These are phyloP conservation scores for Limonius californicus DNA, from an alignment of 1,140 invertebrate species.

Conservation along the genomic window DNA sequence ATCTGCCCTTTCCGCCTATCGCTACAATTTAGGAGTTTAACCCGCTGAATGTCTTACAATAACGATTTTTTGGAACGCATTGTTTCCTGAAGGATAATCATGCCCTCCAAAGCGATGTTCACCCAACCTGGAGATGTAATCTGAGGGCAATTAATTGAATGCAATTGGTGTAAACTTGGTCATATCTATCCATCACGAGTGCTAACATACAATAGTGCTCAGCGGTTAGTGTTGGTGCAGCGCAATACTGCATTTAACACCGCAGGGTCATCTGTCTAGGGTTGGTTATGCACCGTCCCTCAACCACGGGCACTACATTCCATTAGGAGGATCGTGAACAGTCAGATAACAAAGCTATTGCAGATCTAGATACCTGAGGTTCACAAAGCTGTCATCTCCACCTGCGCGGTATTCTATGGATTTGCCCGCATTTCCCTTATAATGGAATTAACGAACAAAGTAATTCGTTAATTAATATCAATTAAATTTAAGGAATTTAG, in stretches of 20 bases:
- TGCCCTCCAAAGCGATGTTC: no score
- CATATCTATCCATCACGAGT: slow-evolving; percentile 2
- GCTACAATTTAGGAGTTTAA: no score
- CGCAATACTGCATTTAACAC: slow-evolving; percentile 15
- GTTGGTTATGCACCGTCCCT: slow-evolving; percentile 10
- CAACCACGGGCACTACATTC: slow-evolving; percentile 21
- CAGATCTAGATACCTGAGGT: slow-evolving; percentile 32
- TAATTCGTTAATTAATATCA: slow-evolving; percentile 34
- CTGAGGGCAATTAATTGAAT: neutral
- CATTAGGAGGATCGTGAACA: slow-evolving; percentile 19
- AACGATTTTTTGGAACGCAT: no score
- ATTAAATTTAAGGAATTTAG: slow-evolving; percentile 12
- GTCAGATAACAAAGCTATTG: slow-evolving; percentile 35
- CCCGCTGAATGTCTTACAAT: no score
- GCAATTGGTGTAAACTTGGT: neutral
- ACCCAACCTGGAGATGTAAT: no score
- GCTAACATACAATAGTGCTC: slow-evolving; percentile 6
- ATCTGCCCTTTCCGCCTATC: no score
- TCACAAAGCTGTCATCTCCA: slow-evolving; percentile 33
- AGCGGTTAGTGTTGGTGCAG: slow-evolving; percentile 24
- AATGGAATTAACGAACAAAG: slow-evolving; percentile 37
- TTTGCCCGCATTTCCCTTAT: slow-evolving; percentile 32
- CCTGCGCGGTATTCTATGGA: slow-evolving; percentile 27
- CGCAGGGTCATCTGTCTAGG: slow-evolving; percentile 22
- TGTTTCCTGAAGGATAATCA: no score